phyloP scores from a whole-genome alignment of 1,140 invertebrate species.

The Spodoptera frugiperda region DNA sequence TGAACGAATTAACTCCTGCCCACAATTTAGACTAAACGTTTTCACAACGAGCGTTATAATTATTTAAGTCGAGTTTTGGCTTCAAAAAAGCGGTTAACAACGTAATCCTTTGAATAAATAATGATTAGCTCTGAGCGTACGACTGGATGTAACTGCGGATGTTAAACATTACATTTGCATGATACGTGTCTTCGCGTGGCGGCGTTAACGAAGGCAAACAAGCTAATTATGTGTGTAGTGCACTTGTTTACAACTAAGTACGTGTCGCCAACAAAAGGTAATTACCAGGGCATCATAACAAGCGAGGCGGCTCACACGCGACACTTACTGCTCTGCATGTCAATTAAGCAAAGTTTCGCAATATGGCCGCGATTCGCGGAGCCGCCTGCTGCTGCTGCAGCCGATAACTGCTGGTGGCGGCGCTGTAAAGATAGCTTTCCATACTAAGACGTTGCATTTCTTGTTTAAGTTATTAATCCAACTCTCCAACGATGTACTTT shows the following conservation, averaged over 20 bases:
- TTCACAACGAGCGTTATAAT: neutral
- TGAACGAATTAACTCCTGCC: no score
- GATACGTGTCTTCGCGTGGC: slow-evolving; percentile 1
- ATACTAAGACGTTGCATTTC: no score
- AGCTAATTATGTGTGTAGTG: slow-evolving; percentile 31
- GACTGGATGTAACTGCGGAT: neutral
- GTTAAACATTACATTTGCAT: slow-evolving; percentile 2
- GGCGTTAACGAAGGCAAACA: slow-evolving; percentile 31
- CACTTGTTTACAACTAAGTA: slow-evolving; percentile 39
- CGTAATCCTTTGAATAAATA: slow-evolving; percentile 8
- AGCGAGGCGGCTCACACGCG: slow-evolving; percentile 17
- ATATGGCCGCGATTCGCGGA: slow-evolving; percentile 45
- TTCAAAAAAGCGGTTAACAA: neutral
- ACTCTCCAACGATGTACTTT: neutral
- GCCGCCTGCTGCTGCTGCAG: slow-evolving; percentile 11
- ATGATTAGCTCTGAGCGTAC: neutral
- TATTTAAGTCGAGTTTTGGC: neutral
- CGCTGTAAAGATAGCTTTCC: no score
- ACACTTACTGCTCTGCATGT: slow-evolving; percentile 53
- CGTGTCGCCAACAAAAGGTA: slow-evolving; percentile 46
- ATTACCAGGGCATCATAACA: slow-evolving; percentile 46
- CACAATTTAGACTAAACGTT: no score
- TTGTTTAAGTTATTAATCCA: no score
- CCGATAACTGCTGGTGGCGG: no score
- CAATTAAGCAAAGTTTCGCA: slow-evolving; percentile 57